phyloP scores from a whole-genome alignment of 1,140 invertebrate genomes.

The Physella acuta region DNA sequence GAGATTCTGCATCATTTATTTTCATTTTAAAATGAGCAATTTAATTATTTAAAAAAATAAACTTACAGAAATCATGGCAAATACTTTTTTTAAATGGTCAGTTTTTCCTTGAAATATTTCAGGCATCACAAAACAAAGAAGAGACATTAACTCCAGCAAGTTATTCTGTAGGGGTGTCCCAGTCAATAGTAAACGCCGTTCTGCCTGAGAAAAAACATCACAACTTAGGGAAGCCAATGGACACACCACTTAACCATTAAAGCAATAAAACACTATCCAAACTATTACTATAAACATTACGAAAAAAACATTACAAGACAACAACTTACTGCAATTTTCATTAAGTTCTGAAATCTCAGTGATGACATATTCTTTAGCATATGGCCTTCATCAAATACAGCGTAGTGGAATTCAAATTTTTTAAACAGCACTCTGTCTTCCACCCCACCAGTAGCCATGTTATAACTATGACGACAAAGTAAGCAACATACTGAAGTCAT shows the following conservation, averaged over 20 bases:
- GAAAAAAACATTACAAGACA: neutral
- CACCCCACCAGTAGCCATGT: conserved; percentile 75
- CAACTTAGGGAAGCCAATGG: too few species aligned
- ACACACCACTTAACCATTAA: neutral
- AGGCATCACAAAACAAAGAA: conserved; percentile 94
- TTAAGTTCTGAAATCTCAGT: conserved; percentile 82
- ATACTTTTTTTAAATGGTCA: conserved; percentile 83
- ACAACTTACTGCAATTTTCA: conserved; percentile 76
- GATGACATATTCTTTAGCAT: conserved; percentile 98
- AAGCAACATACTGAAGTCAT: too few species aligned
- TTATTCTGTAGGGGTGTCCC: conserved; percentile 96
- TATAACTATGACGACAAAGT: conserved; percentile 73
- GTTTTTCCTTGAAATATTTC: conserved; percentile 87
- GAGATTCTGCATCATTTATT: too few species aligned
- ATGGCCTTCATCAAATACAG: conserved; percentile 95
- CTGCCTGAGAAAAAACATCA: conserved; percentile 67
- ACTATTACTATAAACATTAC: neutral
- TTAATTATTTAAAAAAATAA: too few species aligned
- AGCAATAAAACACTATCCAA: neutral
- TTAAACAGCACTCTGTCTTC: conserved; percentile 91
- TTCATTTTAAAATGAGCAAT: too few species aligned
- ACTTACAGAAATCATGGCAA: conserved; percentile 65
- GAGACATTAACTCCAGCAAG: conserved; percentile 90
- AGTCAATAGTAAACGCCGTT: conserved; percentile 80
- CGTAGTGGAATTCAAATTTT: conserved; percentile 84